These are phyloP conservation scores for Oscheius myriophilus DNA, from an alignment of 2,888 invertebrate species.

Conservation along the genomic window DNA sequence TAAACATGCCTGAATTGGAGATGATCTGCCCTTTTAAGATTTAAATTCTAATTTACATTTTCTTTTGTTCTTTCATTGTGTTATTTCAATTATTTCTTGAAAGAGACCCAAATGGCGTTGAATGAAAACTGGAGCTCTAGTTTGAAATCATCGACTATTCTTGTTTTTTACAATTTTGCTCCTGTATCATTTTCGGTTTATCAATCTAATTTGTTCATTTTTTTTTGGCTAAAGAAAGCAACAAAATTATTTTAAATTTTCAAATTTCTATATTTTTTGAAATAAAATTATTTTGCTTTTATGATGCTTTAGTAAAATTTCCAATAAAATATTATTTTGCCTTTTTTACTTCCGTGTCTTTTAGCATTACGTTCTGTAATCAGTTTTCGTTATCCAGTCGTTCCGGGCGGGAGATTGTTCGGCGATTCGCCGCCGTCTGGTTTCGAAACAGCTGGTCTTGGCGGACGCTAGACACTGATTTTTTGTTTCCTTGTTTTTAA, in stretches of 20 bases:
- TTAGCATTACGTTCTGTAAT: background rate
- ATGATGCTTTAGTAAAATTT: background rate
- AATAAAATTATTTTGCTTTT: background rate
- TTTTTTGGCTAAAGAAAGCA: background rate
- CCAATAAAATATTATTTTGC: too few species aligned
- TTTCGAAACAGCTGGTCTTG: conserved; percentile 11
- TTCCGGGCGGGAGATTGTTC: background rate
- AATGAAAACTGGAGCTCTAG: too few species aligned
- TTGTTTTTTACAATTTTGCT: too few species aligned
- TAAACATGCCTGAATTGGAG: background rate
- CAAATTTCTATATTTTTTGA: background rate
- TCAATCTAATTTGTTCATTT: too few species aligned
- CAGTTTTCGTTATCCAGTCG: background rate
- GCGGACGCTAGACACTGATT: background rate
- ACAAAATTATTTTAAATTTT: background rate
- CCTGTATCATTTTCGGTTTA: too few species aligned
- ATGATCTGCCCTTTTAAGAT: too few species aligned
- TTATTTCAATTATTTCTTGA: too few species aligned
- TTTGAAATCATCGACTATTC: too few species aligned
- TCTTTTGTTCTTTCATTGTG: too few species aligned
- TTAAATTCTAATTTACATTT: too few species aligned
- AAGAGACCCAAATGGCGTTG: background rate
- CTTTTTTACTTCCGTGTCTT: too few species aligned
- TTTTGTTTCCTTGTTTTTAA: background rate
- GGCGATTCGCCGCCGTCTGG: conserved; percentile 1